Conservation (phyloP, 1,140 invertebrate species). For the Cotesia chilonis region DNA sequence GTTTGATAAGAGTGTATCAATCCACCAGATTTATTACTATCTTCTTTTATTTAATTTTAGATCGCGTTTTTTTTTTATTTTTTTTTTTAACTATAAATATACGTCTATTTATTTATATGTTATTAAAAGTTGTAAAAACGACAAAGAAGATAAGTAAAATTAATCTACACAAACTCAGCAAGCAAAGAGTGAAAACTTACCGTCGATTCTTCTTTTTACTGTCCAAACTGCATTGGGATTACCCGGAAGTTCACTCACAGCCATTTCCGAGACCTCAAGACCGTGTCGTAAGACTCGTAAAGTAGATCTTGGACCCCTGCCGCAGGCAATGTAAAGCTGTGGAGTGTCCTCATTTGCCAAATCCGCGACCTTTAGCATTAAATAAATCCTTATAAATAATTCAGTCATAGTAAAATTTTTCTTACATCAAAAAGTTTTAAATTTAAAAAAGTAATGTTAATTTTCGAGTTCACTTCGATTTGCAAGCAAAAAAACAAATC, state of each 20-base stretch:
- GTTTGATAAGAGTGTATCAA: conserved; percentile 72
- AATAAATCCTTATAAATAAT: conserved; percentile 17
- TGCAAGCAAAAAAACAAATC: conserved; percentile 51
- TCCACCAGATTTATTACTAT: conserved; percentile 65
- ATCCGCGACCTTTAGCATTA: conserved; percentile 71
- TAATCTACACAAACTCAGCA: conserved; percentile 21
- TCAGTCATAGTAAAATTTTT: conserved; percentile 1
- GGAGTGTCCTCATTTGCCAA: conserved; percentile 98
- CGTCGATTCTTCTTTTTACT: conserved; percentile 94
- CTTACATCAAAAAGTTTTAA: background rate
- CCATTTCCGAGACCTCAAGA: conserved; percentile 98
- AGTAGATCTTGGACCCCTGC: conserved; percentile 92
- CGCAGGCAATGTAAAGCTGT: conserved; percentile 96
- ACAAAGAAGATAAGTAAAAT: conserved; percentile 15
- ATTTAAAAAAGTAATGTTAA: conserved; percentile 43
- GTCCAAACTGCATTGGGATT: conserved; percentile 99
- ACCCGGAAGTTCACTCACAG: conserved; percentile 97
- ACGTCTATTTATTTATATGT: background rate
- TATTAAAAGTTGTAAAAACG: conserved; percentile 13
- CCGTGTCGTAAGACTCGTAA: conserved; percentile 94
- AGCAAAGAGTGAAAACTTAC: conserved; percentile 69
- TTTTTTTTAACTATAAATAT: background rate
- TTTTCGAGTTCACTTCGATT: conserved; percentile 58
- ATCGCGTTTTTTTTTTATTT: background rate
- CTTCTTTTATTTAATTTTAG: conserved; percentile 47